Evolutionary conservation across 2,888 invertebrate genomes (phyloP).

Genomic region (Anaspis maculata): DNA sequence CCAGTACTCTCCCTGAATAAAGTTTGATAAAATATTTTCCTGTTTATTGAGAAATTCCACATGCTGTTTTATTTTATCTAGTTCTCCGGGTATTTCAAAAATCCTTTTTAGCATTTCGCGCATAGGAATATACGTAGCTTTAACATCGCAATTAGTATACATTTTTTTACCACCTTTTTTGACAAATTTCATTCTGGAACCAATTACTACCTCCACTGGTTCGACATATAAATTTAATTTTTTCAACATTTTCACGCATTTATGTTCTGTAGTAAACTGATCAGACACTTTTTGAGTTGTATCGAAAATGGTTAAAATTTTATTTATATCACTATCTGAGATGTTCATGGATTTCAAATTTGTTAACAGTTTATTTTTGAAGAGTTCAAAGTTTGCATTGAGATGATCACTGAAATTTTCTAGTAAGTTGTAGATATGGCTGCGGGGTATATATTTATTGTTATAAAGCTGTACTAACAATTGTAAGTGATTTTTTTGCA

Average conservation of each 20-base stretch:
- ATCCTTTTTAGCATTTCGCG: background rate
- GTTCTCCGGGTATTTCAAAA: background rate
- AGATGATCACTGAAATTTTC: background rate
- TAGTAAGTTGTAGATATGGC: background rate
- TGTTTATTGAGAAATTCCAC: background rate
- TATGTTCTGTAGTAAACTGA: background rate
- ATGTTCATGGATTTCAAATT: background rate
- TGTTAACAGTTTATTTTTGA: background rate
- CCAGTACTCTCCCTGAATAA: background rate
- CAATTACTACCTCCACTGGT: background rate
- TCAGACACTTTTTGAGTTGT: background rate
- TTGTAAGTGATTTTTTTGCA: background rate
- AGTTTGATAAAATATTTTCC: background rate
- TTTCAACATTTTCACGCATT: background rate
- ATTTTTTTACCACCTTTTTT: background rate
- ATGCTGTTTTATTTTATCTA: background rate
- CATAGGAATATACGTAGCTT: background rate
- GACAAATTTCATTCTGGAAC: background rate
- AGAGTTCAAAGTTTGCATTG: background rate
- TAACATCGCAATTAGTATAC: background rate
- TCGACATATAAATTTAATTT: background rate
- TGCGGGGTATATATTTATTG: background rate
- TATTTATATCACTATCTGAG: background rate
- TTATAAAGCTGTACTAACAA: background rate
- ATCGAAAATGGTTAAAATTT: background rate